Conservation (phyloP, 2,797 vertebrate species). For the Syngnathus rostellatus region DNA sequence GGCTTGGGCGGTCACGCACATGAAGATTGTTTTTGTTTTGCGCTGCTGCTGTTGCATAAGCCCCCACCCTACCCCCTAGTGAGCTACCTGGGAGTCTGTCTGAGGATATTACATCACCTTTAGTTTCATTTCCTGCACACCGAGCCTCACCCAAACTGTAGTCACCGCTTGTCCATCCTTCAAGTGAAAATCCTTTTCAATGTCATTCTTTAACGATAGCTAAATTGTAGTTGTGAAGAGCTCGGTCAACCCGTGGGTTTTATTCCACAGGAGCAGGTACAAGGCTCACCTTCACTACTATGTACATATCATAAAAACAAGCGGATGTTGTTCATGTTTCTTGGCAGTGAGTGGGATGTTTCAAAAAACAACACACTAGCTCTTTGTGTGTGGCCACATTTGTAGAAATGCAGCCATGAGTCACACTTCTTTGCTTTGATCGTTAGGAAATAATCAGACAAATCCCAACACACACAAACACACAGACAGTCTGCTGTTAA, state of each 20-base stretch:
- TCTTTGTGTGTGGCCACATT: neutral
- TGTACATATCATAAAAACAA: neutral
- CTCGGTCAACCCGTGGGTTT: neutral
- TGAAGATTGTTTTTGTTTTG: slow-evolving; percentile 49
- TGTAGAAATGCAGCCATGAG: neutral
- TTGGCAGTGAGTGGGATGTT: neutral
- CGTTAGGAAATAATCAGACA: neutral
- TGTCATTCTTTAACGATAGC: neutral
- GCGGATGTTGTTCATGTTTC: neutral
- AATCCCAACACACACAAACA: neutral
- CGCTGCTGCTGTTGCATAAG: slow-evolving; percentile 11
- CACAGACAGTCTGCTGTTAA: slow-evolving; percentile 48
- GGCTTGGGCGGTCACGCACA: slow-evolving; percentile 40
- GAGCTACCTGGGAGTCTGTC: slow-evolving; percentile 40
- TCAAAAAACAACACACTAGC: neutral
- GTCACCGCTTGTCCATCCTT: neutral
- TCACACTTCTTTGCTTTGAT: neutral
- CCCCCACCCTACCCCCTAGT: slow-evolving; percentile 35
- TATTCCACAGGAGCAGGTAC: neutral
- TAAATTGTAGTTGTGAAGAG: neutral
- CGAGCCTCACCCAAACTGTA: neutral
- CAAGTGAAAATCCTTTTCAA: neutral
- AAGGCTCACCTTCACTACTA: neutral
- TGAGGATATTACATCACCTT: slow-evolving; percentile 7
- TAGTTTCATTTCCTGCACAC: slow-evolving; percentile 2